phyloP scores from a whole-genome alignment of 2,113 vertebrate species.

The Epinephelus cyanopodus region DNA sequence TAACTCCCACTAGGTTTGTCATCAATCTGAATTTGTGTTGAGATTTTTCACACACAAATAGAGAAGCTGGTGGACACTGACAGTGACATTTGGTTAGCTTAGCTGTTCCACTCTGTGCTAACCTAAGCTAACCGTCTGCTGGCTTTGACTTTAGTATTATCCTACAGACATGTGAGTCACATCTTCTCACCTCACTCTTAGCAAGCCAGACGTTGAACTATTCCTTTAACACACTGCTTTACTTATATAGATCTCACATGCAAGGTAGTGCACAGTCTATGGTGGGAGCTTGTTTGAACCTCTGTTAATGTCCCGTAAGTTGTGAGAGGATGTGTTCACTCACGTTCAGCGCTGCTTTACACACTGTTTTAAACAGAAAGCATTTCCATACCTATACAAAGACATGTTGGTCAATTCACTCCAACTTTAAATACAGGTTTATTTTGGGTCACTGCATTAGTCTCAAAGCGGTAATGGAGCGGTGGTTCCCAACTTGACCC shows the following conservation, averaged over 20 bases:
- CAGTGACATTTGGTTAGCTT: slow-evolving; percentile 2
- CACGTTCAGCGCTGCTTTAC: neutral
- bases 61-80: too few species aligned
- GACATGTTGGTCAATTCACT: neutral
- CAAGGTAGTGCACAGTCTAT: neutral
- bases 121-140: slow-evolving; percentile 2
- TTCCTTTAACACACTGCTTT: neutral
- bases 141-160: slow-evolving; percentile 8
- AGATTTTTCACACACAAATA: slow-evolving; percentile 3
- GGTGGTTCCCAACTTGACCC: neutral
- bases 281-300: neutral
- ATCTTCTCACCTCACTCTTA: neutral
- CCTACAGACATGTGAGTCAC: neutral
- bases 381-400: neutral
- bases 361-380: neutral
- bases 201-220: neutral
- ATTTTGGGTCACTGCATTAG: slow-evolving; percentile 1
- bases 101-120: neutral
- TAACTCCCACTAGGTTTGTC: slow-evolving; percentile 38
- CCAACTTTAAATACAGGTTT: slow-evolving; percentile 1
- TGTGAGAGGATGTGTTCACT: neutral
- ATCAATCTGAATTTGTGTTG: slow-evolving; percentile 39
- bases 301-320: too few species aligned
- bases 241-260: neutral
- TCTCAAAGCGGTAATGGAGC: slow-evolving; percentile 7